Percentiles rank a stretch among this genome's conserved stretches.
These are phyloP conservation scores for Eurosta solidaginis DNA, from an alignment of 1,140 invertebrate genomes.

Conservation along the genomic window DNA sequence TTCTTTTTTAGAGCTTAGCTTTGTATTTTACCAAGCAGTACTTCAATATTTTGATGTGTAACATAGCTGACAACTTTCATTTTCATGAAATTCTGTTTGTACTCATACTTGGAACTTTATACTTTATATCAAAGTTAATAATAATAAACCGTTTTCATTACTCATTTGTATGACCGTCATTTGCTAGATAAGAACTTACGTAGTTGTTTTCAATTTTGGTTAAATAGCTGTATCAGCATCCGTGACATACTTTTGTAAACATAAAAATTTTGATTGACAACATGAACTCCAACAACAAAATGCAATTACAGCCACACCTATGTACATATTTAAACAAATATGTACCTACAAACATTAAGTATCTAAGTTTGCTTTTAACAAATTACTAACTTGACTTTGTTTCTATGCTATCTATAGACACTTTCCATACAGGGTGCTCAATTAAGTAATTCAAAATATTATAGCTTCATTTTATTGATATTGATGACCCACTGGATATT, in stretches of 20 bases:
- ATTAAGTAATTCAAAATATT: too few species aligned
- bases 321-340: too few species aligned
- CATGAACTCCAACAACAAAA: not conserved
- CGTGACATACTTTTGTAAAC: constrained; percentile 2
- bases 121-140: not conserved
- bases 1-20: not conserved
- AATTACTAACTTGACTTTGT: too few species aligned
- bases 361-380: constrained; percentile 10
- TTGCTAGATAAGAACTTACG: not conserved
- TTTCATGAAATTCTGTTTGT: not conserved
- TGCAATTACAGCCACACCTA: not conserved
- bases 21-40: not conserved
- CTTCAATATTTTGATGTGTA: not conserved
- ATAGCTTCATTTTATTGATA: too few species aligned
- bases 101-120: too few species aligned
- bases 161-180: not conserved
- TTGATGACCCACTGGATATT: too few species aligned
- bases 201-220: too few species aligned
- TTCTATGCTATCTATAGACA: not conserved
- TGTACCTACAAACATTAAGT: not conserved
- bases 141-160: not conserved
- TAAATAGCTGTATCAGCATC: not conserved
- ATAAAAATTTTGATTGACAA: not conserved
- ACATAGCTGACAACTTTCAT: not conserved
- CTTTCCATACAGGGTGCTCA: too few species aligned